Percentiles rank a stretch among this genome's conserved stretches.
Evolutionary conservation across 2,113 vertebrate genomes (phyloP).

Genomic region (Rhinopomastus cyanomelas): DNA sequence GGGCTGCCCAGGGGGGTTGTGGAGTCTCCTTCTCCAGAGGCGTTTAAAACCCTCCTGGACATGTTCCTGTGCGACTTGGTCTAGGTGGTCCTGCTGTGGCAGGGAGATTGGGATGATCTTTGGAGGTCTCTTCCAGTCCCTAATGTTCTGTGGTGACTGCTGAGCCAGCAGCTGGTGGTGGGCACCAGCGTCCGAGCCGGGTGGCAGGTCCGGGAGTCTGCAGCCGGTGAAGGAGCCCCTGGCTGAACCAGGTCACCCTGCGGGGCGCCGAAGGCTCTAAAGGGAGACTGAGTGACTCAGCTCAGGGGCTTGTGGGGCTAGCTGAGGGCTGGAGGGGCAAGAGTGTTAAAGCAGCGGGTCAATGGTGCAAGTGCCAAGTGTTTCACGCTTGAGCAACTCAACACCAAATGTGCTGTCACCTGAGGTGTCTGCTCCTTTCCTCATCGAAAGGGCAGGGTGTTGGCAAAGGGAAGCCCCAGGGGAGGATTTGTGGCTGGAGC

Average conservation of each 20-base stretch:
- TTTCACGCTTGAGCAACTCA: background rate
- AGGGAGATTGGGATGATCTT: too few species aligned
- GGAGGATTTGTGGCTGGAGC: background rate
- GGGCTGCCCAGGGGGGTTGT: too few species aligned
- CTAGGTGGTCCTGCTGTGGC: too few species aligned
- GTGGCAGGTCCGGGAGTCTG: accelerated
- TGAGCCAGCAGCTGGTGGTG: too few species aligned
- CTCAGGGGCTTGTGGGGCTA: background rate
- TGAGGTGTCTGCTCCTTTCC: too few species aligned
- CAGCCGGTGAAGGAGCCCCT: background rate
- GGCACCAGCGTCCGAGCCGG: background rate
- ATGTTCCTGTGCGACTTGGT: too few species aligned
- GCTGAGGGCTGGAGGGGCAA: background rate
- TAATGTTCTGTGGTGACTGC: too few species aligned
- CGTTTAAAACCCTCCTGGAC: too few species aligned
- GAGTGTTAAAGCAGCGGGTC: background rate
- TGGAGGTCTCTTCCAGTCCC: too few species aligned
- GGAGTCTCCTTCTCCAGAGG: too few species aligned
- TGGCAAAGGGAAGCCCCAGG: background rate
- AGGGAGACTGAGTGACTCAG: background rate
- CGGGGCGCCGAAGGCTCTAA: background rate
- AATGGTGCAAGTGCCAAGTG: background rate
- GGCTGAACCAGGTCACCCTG: background rate
- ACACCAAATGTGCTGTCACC: background rate
- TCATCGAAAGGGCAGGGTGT: accelerated